Conservation (phyloP, 1,140 invertebrate genomes). For the Nasonia vitripennis region DNA sequence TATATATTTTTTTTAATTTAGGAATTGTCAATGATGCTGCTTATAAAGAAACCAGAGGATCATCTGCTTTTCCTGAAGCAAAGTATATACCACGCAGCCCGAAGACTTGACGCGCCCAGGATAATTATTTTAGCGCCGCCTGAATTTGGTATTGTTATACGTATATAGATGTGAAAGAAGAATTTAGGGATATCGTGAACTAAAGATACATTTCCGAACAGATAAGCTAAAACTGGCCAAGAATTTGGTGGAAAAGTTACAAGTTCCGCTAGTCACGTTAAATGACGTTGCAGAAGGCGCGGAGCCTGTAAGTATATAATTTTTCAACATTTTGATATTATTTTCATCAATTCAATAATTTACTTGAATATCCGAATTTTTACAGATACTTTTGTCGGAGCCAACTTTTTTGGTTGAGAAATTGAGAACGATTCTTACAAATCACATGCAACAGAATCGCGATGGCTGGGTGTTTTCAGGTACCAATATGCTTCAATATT, state of each 20-base stretch:
- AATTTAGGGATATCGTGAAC: neutral
- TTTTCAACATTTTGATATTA: neutral
- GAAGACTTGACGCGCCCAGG: constrained; percentile 68
- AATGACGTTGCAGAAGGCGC: constrained; percentile 53
- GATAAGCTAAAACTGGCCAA: constrained; percentile 62
- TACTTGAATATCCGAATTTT: neutral
- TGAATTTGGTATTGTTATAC: constrained; percentile 60
- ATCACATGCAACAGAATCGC: constrained; percentile 47
- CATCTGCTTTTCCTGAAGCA: constrained; percentile 75
- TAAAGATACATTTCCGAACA: constrained; percentile 32
- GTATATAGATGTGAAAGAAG: neutral
- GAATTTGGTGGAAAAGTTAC: constrained; percentile 63
- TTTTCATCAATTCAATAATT: neutral
- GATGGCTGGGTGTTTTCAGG: constrained; percentile 67
- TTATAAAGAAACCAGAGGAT: constrained; percentile 74
- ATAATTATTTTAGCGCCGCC: constrained; percentile 72
- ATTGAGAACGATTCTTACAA: constrained; percentile 55
- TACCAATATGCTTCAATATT: constrained; percentile 25
- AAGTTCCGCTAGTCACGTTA: constrained; percentile 59
- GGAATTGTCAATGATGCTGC: constrained; percentile 73
- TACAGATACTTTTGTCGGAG: constrained; percentile 33
- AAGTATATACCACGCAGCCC: constrained; percentile 67
- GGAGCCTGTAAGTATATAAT: neutral
- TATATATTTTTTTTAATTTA: constrained; percentile 43
- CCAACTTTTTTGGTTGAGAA: constrained; percentile 56